Percentiles rank a stretch among this genome's conserved stretches.
Evolutionary conservation across 2,797 vertebrate species (phyloP).

Genomic region (Champsocephalus gunnari): DNA sequence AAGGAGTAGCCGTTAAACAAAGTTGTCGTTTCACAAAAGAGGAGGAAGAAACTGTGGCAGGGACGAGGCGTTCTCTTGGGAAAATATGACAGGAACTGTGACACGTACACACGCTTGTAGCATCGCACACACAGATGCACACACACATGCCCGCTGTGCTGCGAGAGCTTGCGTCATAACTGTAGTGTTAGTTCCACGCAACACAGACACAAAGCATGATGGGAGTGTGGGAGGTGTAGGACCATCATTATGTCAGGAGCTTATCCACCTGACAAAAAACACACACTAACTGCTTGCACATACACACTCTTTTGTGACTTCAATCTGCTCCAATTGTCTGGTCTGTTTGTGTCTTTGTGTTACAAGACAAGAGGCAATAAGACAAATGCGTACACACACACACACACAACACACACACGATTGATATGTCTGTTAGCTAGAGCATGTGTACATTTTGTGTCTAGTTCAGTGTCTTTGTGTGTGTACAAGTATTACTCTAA

Average conservation of each 20-base stretch:
- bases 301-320: neutral
- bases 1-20: conserved; percentile 50
- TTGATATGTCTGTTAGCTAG: neutral
- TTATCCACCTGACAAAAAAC: conserved; percentile 62
- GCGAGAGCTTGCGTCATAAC: conserved; percentile 56
- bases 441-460: neutral
- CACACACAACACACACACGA: no score
- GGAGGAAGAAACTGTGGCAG: conserved; percentile 60
- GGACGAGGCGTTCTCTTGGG: conserved; percentile 50
- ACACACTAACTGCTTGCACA: neutral
- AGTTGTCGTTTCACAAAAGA: conserved; percentile 63
- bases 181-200: conserved; percentile 31
- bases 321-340: neutral
- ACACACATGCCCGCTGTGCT: conserved; percentile 13
- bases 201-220: conserved; percentile 56
- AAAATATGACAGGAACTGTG: conserved; percentile 63
- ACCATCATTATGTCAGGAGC: conserved; percentile 55
- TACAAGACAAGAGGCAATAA: conserved; percentile 7
- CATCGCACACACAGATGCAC: conserved; percentile 21
- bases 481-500: neutral
- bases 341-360: conserved; percentile 4
- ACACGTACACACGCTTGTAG: conserved; percentile 31
- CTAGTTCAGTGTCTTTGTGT: neutral
- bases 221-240: conserved; percentile 55
- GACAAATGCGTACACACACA: neutral